Evolutionary conservation across 2,797 vertebrate genomes (phyloP).

Genomic region (Gymnoscopelus braueri): DNA sequence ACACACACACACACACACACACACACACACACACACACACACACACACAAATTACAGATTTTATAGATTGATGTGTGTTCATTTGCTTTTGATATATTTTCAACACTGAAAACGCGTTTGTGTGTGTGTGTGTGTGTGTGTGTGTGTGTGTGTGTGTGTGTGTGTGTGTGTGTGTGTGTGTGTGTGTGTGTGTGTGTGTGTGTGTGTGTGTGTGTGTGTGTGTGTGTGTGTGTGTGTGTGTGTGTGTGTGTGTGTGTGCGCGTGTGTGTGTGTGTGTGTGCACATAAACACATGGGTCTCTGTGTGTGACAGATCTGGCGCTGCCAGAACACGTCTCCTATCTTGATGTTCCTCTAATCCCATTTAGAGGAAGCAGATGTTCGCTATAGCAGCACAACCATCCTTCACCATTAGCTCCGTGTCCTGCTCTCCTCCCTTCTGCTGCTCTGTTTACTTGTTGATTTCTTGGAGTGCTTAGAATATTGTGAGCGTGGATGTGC

Average conservation of each 20-base stretch:
- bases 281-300: neutral
- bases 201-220: neutral
- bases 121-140: neutral
- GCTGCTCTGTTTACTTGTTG: slow-evolving; percentile 51
- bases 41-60: no score
- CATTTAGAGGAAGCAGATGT: slow-evolving; percentile 73
- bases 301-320: slow-evolving; percentile 1
- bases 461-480: neutral
- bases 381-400: slow-evolving; percentile 42
- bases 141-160: slow-evolving; percentile 6
- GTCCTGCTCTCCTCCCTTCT: slow-evolving; percentile 24
- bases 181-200: neutral
- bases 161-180: neutral
- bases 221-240: slow-evolving; percentile 21
- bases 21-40: no score
- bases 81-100: no score
- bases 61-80: no score
- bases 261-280: slow-evolving; percentile 21
- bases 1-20: no score
- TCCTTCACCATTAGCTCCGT: slow-evolving; percentile 51
- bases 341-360: slow-evolving; percentile 55
- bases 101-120: no score
- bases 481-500: no score
- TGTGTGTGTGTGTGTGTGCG: neutral
- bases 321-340: slow-evolving; percentile 22